Percentiles rank a stretch among this genome's conserved stretches.
Conservation (phyloP, 2,888 invertebrate genomes). For the Drosophila paranaensis region DNA sequence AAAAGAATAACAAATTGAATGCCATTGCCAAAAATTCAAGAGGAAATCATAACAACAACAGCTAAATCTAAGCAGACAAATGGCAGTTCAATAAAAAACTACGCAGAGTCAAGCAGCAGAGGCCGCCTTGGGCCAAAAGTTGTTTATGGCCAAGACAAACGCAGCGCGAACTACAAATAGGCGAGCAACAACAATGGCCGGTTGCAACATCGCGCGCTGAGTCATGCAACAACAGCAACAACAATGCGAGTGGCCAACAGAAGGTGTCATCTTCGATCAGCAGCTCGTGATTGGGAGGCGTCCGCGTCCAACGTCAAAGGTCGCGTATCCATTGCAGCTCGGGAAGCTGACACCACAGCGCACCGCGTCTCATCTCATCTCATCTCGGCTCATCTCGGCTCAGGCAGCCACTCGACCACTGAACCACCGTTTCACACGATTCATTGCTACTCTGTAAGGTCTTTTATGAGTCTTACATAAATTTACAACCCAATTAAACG, state of each 20-base stretch:
- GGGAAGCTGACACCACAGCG: conserved; percentile 20
- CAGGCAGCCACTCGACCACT: no score
- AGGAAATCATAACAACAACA: neutral
- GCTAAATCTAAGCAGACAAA: conserved; percentile 22
- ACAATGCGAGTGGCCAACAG: conserved; percentile 26
- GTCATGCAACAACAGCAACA: conserved; percentile 32
- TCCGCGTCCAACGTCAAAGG: conserved; percentile 40
- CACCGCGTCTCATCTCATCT: neutral
- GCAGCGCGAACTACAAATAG: conserved; percentile 16
- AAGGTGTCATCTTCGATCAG: conserved; percentile 70
- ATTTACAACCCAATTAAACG: conserved; percentile 51
- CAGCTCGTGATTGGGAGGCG: conserved; percentile 60
- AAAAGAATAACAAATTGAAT: conserved; percentile 31
- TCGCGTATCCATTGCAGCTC: conserved; percentile 30
- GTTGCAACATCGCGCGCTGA: conserved; percentile 34
- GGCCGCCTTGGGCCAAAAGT: conserved; percentile 17
- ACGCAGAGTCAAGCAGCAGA: conserved; percentile 5
- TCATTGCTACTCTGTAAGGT: conserved; percentile 30
- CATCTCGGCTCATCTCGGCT: neutral
- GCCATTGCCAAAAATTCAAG: conserved; percentile 25
- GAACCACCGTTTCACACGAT: conserved; percentile 6
- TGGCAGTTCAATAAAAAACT: conserved; percentile 28
- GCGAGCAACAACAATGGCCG: conserved; percentile 11
- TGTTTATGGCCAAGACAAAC: conserved; percentile 22
- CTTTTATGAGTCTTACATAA: conserved; percentile 28